Conservation (phyloP, 2,888 invertebrate genomes). For the Harpalus rubripes region DNA sequence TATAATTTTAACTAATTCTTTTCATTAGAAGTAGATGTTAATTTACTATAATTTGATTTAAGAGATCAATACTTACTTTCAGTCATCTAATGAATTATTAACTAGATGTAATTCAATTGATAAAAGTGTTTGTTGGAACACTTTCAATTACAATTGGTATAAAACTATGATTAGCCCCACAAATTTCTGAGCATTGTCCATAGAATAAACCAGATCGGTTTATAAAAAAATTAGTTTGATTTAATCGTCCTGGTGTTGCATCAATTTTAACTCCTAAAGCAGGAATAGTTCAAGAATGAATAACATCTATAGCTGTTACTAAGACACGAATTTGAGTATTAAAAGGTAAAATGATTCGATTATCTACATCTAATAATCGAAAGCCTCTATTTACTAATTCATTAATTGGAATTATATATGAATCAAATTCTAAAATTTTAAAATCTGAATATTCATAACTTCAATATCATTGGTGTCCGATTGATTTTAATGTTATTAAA, state of each 20-base stretch:
- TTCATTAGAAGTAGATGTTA: constrained; percentile 83
- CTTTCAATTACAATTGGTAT: constrained; percentile 79
- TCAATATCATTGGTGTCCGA: constrained; percentile 79
- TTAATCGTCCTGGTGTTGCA: constrained; percentile 79
- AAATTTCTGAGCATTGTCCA: constrained; percentile 91
- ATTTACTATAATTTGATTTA: constrained; percentile 84
- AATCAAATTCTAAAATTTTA: constrained; percentile 78
- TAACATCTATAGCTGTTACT: constrained; percentile 82
- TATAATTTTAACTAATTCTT: constrained; percentile 79
- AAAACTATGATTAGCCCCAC: constrained; percentile 84
- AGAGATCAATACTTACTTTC: constrained; percentile 86
- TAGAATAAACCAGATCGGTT: too few relatives aligned
- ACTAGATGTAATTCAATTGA: constrained; percentile 79
- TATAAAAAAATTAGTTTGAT: too few relatives aligned
- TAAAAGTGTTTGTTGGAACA: constrained; percentile 79
- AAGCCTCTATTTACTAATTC: constrained; percentile 77
- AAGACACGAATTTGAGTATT: constrained; percentile 76
- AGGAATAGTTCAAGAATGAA: constrained; percentile 84
- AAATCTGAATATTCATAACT: too few relatives aligned
- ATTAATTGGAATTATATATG: constrained; percentile 80
- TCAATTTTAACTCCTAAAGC: constrained; percentile 83
- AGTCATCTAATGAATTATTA: constrained; percentile 82
- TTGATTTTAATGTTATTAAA: constrained; percentile 80
- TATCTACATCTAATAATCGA: constrained; percentile 83
- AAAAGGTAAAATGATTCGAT: too few relatives aligned